phyloP scores from a whole-genome alignment of 2,797 vertebrate species.

The Luscinia luscinia region DNA sequence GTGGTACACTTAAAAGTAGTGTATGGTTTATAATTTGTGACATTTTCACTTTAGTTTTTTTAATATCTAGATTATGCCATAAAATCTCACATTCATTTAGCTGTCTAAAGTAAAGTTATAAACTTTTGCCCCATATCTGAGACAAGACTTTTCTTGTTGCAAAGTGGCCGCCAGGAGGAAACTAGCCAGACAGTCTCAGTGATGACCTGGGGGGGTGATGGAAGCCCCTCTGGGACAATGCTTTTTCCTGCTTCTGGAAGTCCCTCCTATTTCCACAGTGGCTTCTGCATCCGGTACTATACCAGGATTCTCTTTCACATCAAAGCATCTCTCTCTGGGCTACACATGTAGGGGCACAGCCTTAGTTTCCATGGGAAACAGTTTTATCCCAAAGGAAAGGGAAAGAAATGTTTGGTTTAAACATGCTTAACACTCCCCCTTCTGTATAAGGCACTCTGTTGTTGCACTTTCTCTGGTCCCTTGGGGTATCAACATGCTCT shows the following conservation, averaged over 20 bases:
- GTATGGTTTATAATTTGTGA: not conserved
- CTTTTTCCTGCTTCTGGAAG: slow-evolving; percentile 80
- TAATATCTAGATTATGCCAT: not conserved
- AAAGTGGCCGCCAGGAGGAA: slow-evolving; percentile 74
- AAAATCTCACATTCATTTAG: slow-evolving; percentile 56
- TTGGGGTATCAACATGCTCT: slow-evolving; percentile 34
- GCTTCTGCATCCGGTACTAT: slow-evolving; percentile 74
- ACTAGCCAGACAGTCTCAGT: slow-evolving; percentile 76
- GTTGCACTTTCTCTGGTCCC: slow-evolving; percentile 52
- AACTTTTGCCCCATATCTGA: slow-evolving; percentile 16
- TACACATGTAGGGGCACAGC: slow-evolving; percentile 75
- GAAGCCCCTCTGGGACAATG: slow-evolving; percentile 75
- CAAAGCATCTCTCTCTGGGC: slow-evolving; percentile 74
- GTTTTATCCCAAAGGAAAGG: slow-evolving; percentile 76
- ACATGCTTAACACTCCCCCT: slow-evolving; percentile 62
- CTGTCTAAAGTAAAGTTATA: slow-evolving; percentile 38
- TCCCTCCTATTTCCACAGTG: slow-evolving; percentile 78
- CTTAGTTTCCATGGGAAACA: slow-evolving; percentile 77
- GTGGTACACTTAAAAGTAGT: not conserved
- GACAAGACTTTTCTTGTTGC: slow-evolving; percentile 47
- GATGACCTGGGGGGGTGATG: slow-evolving; percentile 62
- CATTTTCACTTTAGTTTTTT: not conserved
- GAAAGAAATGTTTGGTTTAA: slow-evolving; percentile 72
- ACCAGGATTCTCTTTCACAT: slow-evolving; percentile 77
- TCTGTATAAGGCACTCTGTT: slow-evolving; percentile 40